Evolutionary conservation across 2,797 vertebrate species (phyloP), one percentile per base, ranked within the genome.

Genomic region (Artibeus jamaicensis): DNA sequence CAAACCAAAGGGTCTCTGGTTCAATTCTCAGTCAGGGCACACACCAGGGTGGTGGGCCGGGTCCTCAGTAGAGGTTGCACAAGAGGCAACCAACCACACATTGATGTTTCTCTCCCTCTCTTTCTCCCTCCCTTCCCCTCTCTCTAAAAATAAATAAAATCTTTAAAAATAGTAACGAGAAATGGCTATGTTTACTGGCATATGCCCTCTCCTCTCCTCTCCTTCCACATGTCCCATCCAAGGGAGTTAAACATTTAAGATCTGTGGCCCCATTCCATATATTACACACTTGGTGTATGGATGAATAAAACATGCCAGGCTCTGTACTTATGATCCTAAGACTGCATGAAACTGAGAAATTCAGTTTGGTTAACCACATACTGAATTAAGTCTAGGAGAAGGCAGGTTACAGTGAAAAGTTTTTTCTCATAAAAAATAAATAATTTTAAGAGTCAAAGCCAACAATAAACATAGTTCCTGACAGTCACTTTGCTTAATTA

Each of bases 291-390:
- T 88, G 62, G 48, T 62, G 15, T 71, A 22, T 48, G 53, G 50
- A 50, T 84, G 10, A 50, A 86, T 86, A 78, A 91, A 96, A 96
- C 92, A 86, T 84, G 95, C 76, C 50, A 74, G 70, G 76, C 89
- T 85, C 95, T 94, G 95, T 77, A 84, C 44, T 96, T 86, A 89
- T 86, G 92, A 91, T 88, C 74, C 83, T 44, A 91, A 83, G 70
- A 59, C 32, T 65, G 50, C 78, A 76, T 22, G 39, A 96, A 81
- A 86, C 46, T 84, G 48, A 96, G 59, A 73, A 89, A 71, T 86
- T 95, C 29, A 44, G 82, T 83, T 86, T 84, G 89, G 95, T 95
- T 88, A 95, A 82, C 89, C 39, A 97, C 48, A 65, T 93, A 82
- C 42, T 96, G 74, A 89, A 53, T 92, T 95, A 55, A 87, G 44